These are phyloP conservation scores for Lydus trimaculatus DNA, from an alignment of 2,888 invertebrate species.

Conservation along the genomic window DNA sequence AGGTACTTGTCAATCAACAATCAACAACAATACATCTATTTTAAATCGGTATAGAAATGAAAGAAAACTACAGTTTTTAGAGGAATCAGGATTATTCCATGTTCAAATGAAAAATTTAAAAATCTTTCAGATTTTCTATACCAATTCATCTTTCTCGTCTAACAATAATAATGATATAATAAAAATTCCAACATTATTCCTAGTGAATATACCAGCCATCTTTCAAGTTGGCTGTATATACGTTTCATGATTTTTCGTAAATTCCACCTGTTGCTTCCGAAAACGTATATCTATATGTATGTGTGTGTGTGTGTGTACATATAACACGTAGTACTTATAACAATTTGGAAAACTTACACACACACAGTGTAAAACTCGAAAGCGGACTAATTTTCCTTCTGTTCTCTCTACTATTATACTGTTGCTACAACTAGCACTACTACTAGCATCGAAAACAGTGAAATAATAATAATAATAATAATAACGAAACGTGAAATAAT, in stretches of 20 bases:
- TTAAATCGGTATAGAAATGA: too few relatives aligned
- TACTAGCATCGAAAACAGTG: neutral
- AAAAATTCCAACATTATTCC: neutral
- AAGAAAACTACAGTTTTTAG: too few relatives aligned
- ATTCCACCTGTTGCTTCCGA: constrained; percentile 7
- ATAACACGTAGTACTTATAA: neutral
- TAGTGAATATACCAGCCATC: neutral
- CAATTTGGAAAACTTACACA: constrained; percentile 2
- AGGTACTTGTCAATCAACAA: too few relatives aligned
- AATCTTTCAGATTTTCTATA: too few relatives aligned
- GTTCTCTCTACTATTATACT: neutral
- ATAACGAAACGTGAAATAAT: constrained; percentile 30
- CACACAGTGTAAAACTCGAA: neutral
- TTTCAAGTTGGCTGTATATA: neutral
- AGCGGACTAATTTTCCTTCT: neutral
- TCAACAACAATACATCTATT: too few relatives aligned
- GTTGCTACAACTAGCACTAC: neutral
- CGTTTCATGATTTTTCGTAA: constrained; percentile 7
- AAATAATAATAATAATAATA: neutral
- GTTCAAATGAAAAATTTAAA: too few relatives aligned
- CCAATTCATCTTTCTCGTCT: too few relatives aligned
- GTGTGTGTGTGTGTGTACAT: neutral
- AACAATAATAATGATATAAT: neutral
- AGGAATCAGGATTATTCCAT: too few relatives aligned
- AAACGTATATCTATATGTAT: neutral